Base-by-base conservation (phyloP, 1,140 invertebrate genomes). In the Microplitis mediator region DNA sequence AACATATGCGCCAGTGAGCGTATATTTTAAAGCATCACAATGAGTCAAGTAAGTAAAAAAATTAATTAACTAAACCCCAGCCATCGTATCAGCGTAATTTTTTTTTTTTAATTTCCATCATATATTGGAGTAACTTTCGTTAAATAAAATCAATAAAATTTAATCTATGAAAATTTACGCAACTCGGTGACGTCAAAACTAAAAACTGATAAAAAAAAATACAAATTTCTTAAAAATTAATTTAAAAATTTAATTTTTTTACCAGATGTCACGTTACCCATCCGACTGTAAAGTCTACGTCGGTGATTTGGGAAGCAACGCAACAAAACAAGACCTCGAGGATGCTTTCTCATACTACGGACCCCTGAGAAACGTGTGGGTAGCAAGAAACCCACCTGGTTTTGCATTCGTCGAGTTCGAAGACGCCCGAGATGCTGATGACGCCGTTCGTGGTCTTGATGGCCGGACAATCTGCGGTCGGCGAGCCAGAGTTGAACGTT, bases 371-470 rank as follows among this genome's bases (percentile, higher is more conserved):
- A 98, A 96, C 88, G 96, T 98, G 16, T 98, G 95, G 96, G 95
- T 98, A 3, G 97, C 96, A 0, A 89, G 96, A 78, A 97, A 98
- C 85, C 95, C 95, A 8, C 94, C 94, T 56, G 93, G 97, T 45
- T 98, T 98, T 89, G 97, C 96, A 11, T 98, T 98, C 88, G 94
- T 98, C 14, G 96, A 98, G 86, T 98, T 97, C 88, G 97, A 98
- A 88, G 93, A 94, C 84, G 89, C 92, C 0, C 85, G 93, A 73
- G 97, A 98, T 88, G 97, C 97, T 5, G 95, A 97, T 82, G 97
- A 99, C 88, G 95, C 96, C 13, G 94, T 97, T 39, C 89, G 92
- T 81, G 91, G 89, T 31, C 80, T 91, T 78, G 92, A 93, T 81
- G 92, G 92, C 0, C 87, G 96, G 45, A 94, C 92, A 51, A 91